Base-by-base conservation (phyloP, 2,888 invertebrate species). In the Stenoptilia bipunctidactyla region DNA sequence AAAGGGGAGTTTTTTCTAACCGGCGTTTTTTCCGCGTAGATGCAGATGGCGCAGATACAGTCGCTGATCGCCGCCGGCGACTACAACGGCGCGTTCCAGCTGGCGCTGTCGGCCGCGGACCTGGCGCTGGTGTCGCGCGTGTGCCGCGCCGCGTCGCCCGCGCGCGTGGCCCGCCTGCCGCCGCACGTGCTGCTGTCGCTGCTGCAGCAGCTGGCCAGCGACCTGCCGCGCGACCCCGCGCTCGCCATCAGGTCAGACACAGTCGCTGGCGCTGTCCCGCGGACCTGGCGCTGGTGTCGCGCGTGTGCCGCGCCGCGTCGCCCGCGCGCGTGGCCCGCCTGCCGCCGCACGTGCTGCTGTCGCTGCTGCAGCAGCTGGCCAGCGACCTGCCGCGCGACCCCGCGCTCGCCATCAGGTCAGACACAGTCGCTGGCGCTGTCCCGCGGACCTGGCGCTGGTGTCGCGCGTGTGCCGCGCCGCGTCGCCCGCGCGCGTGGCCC, bases 351-450 rank as follows among this genome's bases (percentile, higher is more conserved):
- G 95, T 97, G 43, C 85, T 98, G 48, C 85, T 98, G 39, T 96
- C 97, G 2, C 87, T 98, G 15, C 93, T 98, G 55, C 97, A 98
- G 69, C 97, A 97, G 74, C 88, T 97, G 6, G 93, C 95, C 1
- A 92, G 94, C 1, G 97, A 97, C 66, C 89, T 98, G 79, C 85
- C 86, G 41, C 87, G 90, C 42, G 91, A 95, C 61, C 94, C 94
- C 15, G 59, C 56, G 15, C 65, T 79, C 41, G 77, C 77, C 39
- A 76, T 75, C 48, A 66, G 72, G 75, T 73, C 40, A 37, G n/a
- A n/a, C 4, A n/a, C 13, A 8, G 27, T 5, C 10, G 68, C 86
- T 95, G 85, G 97, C 98, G 9, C 84, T 98, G 45, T 84, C 88
- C 95, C 10, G 92, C 94, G 27, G 97, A 98, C 84, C 87, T 97